phyloP scores from a whole-genome alignment of 2,888 invertebrate genomes.

The Ormia ochracea region DNA sequence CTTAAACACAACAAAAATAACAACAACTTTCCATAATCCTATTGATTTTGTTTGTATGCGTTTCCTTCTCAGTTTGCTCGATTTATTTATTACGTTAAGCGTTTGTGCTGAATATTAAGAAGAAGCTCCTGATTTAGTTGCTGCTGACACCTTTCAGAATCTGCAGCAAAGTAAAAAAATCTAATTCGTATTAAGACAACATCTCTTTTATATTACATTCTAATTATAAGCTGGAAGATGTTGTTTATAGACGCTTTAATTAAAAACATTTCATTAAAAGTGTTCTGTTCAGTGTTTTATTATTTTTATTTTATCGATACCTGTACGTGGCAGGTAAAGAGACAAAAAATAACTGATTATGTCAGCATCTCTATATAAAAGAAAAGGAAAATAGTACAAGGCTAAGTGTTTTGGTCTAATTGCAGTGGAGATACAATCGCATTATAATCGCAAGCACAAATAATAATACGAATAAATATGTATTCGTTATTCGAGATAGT shows the following conservation, averaged over 20 bases:
- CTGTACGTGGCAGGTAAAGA: not conserved
- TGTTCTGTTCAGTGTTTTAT: not conserved
- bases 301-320: not conserved
- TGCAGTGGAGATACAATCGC: no score
- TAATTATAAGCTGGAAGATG: constrained; percentile 26
- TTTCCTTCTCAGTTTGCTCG: not conserved
- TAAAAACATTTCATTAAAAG: not conserved
- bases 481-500: no score
- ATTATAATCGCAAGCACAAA: no score
- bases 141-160: constrained; percentile 6
- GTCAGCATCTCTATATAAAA: not conserved
- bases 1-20: not conserved
- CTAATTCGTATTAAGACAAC: constrained; percentile 29
- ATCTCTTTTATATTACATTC: constrained; percentile 30
- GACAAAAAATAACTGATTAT: not conserved
- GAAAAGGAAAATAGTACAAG: not conserved
- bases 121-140: constrained; percentile 15
- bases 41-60: constrained; percentile 30
- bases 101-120: constrained; percentile 38
- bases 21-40: constrained; percentile 32
- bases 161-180: constrained; percentile 4
- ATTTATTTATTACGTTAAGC: constrained; percentile 36
- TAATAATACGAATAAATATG: no score
- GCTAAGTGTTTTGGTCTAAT: not conserved
- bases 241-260: not conserved